phyloP scores from a whole-genome alignment of 1,140 invertebrate genomes.

The Drosophila malerkotliana region DNA sequence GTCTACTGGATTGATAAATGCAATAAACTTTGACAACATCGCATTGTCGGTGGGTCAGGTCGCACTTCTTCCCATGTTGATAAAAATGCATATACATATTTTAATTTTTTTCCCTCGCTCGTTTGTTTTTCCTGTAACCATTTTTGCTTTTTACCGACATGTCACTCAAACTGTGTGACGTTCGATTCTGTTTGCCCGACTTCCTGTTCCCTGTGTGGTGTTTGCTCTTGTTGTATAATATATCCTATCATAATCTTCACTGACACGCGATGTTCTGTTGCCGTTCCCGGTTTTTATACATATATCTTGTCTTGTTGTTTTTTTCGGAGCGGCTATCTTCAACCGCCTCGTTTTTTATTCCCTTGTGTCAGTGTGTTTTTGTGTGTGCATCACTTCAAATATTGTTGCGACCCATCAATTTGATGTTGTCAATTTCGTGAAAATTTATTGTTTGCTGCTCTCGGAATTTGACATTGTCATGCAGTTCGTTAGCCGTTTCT shows the following conservation, averaged over 20 bases:
- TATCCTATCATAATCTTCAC: constrained; percentile 78
- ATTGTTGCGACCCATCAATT: constrained; percentile 70
- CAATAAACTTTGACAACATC: constrained; percentile 75
- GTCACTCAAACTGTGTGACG: constrained; percentile 71
- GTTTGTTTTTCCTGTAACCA: constrained; percentile 1
- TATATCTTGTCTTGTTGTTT: constrained; percentile 47
- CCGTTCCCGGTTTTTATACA: constrained; percentile 6
- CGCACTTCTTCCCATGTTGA: constrained; percentile 27
- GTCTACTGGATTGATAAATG: constrained; percentile 55
- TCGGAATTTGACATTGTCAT: constrained; percentile 81
- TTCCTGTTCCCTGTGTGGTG: constrained; percentile 33
- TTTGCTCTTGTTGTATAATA: constrained; percentile 54
- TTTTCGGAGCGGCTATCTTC: constrained; percentile 42
- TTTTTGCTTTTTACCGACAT: constrained; percentile 51
- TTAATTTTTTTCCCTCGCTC: constrained; percentile 6
- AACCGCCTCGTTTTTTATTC: constrained; percentile 36
- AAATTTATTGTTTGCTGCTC: constrained; percentile 76
- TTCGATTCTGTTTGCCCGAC: constrained; percentile 62
- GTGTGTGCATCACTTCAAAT: constrained; percentile 52
- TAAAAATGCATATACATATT: constrained; percentile 66
- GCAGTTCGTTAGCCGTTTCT: constrained; percentile 74
- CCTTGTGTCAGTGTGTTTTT: neutral
- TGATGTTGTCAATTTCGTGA: constrained; percentile 80
- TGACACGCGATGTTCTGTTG: constrained; percentile 67
- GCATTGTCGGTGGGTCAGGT: constrained; percentile 51